Conservation (phyloP, 2,113 vertebrate genomes). For the Seriola aureovittata region DNA sequence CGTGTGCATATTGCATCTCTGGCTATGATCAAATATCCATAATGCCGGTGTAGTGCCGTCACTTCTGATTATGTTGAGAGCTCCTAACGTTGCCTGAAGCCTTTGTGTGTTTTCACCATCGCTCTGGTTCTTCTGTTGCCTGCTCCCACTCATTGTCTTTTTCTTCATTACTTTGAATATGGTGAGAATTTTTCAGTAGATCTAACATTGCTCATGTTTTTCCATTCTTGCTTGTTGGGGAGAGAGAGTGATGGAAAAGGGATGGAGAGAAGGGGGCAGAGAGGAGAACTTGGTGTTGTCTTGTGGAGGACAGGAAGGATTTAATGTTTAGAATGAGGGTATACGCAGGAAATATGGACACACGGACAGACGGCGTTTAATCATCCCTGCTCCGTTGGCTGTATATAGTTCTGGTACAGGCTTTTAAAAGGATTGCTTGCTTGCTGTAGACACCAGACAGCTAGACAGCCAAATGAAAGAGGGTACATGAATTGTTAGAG, state of each 20-base stretch:
- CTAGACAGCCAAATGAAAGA: constrained; percentile 54
- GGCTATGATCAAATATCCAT: constrained; percentile 75
- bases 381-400: constrained; percentile 47
- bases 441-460: constrained; percentile 38
- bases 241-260: constrained; percentile 6
- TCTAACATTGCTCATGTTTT: constrained; percentile 38
- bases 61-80: constrained; percentile 67
- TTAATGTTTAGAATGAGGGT: constrained; percentile 37
- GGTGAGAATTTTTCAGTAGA: constrained; percentile 37
- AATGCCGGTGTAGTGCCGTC: constrained; percentile 66
- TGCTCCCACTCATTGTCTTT: constrained; percentile 48
- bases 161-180: constrained; percentile 64
- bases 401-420: constrained; percentile 40
- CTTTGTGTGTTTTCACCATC: constrained; percentile 53
- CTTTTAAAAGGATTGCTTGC: constrained; percentile 68
- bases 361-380: constrained; percentile 51
- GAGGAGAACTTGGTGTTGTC: neutral
- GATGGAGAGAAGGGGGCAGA: constrained; percentile 5
- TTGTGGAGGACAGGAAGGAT: constrained; percentile 8
- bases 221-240: neutral
- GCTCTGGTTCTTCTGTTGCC: constrained; percentile 39
- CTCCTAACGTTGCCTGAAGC: constrained; percentile 55
- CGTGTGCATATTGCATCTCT: constrained; percentile 39
- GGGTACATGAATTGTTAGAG: constrained; percentile 27
- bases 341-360: constrained; percentile 10